A percentile compares a stretch with the other conserved stretches of the same genome.
Conservation (phyloP, 2,113 vertebrate species). For the Isichthys henryi region DNA sequence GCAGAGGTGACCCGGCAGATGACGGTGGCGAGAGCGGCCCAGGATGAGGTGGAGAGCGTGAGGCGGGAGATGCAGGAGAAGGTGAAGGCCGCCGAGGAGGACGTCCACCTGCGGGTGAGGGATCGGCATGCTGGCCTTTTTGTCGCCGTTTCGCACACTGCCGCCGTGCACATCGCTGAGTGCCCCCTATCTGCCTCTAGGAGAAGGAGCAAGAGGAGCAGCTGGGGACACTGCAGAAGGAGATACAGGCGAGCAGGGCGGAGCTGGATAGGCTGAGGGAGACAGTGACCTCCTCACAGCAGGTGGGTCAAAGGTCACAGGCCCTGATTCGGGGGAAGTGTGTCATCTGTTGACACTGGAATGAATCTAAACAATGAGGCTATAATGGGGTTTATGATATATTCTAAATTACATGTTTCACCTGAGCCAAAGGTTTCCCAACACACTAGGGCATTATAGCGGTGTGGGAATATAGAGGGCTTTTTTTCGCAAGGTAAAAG, state of each 20-base stretch:
- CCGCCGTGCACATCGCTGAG: not conserved
- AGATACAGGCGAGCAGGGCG: conserved; percentile 70
- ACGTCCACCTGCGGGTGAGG: conserved; percentile 72
- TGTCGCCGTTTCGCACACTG: too few species aligned
- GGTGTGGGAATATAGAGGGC: not conserved
- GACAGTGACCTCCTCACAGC: conserved; percentile 61
- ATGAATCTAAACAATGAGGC: not conserved
- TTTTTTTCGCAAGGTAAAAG: not conserved
- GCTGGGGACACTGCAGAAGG: conserved; percentile 73
- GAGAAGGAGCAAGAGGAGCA: conserved; percentile 75
- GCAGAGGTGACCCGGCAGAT: conserved; percentile 94
- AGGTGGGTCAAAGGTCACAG: conserved; percentile 57
- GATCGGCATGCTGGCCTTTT: not conserved
- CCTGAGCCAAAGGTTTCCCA: not conserved
- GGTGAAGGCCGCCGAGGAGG: conserved; percentile 73
- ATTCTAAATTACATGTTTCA: not conserved
- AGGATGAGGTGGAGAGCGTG: conserved; percentile 79
- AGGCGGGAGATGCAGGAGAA: conserved; percentile 83
- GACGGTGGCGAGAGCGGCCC: conserved; percentile 72
- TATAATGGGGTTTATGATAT: not conserved
- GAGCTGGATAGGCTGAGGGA: conserved; percentile 72
- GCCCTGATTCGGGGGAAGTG: not conserved
- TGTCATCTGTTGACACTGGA: not conserved
- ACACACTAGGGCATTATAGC: not conserved
- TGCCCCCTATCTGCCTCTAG: conserved; percentile 44